Conservation (phyloP, 2,888 invertebrate species). For the Amaurobius ferox region DNA sequence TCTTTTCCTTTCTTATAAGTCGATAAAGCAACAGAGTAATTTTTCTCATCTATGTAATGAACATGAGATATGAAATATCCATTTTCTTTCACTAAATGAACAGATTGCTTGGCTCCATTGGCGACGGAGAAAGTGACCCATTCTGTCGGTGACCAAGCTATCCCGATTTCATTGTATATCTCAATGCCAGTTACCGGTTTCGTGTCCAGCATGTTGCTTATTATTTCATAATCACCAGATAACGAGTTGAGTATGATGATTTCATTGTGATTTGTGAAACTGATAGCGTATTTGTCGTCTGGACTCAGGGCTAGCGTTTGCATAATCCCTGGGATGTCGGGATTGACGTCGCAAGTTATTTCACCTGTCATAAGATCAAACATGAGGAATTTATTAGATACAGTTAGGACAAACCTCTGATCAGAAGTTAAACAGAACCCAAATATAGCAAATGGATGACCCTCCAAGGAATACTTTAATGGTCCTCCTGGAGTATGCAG, state of each 20-base stretch:
- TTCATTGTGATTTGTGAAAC: constrained; percentile 97
- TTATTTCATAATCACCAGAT: constrained; percentile 92
- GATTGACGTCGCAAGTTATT: constrained; percentile 89
- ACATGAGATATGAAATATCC: constrained; percentile 61
- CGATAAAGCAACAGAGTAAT: constrained; percentile 44
- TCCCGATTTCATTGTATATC: constrained; percentile 84
- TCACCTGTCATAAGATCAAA: constrained; percentile 98
- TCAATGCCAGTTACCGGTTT: constrained; percentile 83
- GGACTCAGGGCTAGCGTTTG: constrained; percentile 93
- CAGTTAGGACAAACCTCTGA: constrained; percentile 94
- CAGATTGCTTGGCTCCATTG: constrained; percentile 59
- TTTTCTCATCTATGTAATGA: constrained; percentile 23
- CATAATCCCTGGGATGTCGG: constrained; percentile 97
- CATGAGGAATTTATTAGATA: constrained; percentile 96
- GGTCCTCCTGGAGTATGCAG: constrained; percentile 99
- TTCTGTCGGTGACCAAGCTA: constrained; percentile 86
- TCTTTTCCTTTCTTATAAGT: constrained; percentile 42
- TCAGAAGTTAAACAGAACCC: constrained; percentile 93
- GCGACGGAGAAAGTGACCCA: constrained; percentile 84
- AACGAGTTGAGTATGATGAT: constrained; percentile 93
- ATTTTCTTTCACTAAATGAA: constrained; percentile 27
- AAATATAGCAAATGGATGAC: constrained; percentile 98
- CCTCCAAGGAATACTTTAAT: constrained; percentile 97
- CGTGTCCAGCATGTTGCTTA: constrained; percentile 81
- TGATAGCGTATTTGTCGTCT: constrained; percentile 96